Conservation (phyloP, 1,140 invertebrate species). For the Nomia melanderi region DNA sequence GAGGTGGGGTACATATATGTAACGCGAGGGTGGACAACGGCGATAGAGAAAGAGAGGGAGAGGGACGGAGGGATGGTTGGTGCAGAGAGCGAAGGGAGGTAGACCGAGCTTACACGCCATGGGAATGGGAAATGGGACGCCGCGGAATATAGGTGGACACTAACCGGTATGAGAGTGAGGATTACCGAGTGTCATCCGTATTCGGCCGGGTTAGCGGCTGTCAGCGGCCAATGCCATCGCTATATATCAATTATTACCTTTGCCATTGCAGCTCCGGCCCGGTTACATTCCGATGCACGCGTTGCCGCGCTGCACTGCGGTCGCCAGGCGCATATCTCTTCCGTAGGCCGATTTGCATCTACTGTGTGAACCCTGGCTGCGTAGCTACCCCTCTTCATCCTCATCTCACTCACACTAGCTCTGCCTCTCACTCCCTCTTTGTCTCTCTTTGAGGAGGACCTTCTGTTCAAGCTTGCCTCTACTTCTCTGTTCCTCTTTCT, state of each 20-base stretch:
- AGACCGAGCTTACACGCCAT: constrained; percentile 57
- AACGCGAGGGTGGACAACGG: not conserved
- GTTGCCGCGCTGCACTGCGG: constrained; percentile 30
- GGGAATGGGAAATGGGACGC: constrained; percentile 69
- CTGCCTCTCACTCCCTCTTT: not conserved
- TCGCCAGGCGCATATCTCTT: constrained; percentile 49
- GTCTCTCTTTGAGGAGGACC: too few species aligned
- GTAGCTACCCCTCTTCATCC: too few species aligned
- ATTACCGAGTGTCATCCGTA: constrained; percentile 79
- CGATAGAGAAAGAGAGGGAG: constrained; percentile 22
- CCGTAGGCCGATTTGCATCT: constrained; percentile 69
- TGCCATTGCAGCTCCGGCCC: constrained; percentile 52
- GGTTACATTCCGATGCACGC: constrained; percentile 53
- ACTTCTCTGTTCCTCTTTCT: not conserved
- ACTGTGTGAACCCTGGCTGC: constrained; percentile 29
- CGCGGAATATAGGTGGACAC: constrained; percentile 70
- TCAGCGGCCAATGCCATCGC: constrained; percentile 74
- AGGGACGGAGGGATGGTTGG: not conserved
- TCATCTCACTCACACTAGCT: too few species aligned
- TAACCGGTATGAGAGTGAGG: constrained; percentile 77
- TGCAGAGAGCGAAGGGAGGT: constrained; percentile 12
- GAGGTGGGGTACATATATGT: constrained; percentile 13
- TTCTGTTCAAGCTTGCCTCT: too few species aligned
- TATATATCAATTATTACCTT: constrained; percentile 79
- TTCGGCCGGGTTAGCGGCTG: constrained; percentile 78